Conservation (phyloP, 2,888 invertebrate genomes). For the Ennomos quercinarius region DNA sequence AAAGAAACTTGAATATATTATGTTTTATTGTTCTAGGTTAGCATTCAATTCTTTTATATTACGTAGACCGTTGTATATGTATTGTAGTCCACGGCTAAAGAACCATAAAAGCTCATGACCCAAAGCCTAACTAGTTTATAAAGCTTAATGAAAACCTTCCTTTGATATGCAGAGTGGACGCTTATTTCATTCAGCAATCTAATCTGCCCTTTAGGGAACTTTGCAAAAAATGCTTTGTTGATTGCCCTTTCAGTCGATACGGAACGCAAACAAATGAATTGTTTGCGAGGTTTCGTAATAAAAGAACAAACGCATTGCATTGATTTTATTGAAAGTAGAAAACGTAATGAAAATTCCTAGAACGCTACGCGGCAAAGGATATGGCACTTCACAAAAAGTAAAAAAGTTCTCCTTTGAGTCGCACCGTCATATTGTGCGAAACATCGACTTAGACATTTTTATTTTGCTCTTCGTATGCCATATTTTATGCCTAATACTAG, state of each 20-base stretch:
- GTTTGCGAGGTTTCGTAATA: slow-evolving; percentile 39
- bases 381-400: slow-evolving; percentile 18
- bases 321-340: slow-evolving; percentile 51
- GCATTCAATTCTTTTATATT: slow-evolving; percentile 5
- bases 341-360: slow-evolving; percentile 36
- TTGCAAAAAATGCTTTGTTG: slow-evolving; percentile 37
- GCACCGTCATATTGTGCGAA: neutral
- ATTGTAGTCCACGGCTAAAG: slow-evolving; percentile 10
- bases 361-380: slow-evolving; percentile 19
- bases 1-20: neutral
- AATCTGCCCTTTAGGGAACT: slow-evolving; percentile 36
- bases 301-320: slow-evolving; percentile 42
- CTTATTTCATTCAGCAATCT: slow-evolving; percentile 47
- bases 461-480: slow-evolving; percentile 2
- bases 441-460: too few relatives aligned
- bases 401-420: slow-evolving; percentile 15
- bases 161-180: slow-evolving; percentile 53
- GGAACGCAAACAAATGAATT: slow-evolving; percentile 37
- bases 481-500: slow-evolving; percentile 30
- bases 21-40: neutral
- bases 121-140: slow-evolving; percentile 29
- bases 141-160: slow-evolving; percentile 46
- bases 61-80: slow-evolving; percentile 22
- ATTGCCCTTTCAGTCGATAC: slow-evolving; percentile 36
- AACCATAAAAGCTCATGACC: slow-evolving; percentile 20